phyloP scores from a whole-genome alignment of 1,140 invertebrate genomes.

The Neoseiulus cucumeris region DNA sequence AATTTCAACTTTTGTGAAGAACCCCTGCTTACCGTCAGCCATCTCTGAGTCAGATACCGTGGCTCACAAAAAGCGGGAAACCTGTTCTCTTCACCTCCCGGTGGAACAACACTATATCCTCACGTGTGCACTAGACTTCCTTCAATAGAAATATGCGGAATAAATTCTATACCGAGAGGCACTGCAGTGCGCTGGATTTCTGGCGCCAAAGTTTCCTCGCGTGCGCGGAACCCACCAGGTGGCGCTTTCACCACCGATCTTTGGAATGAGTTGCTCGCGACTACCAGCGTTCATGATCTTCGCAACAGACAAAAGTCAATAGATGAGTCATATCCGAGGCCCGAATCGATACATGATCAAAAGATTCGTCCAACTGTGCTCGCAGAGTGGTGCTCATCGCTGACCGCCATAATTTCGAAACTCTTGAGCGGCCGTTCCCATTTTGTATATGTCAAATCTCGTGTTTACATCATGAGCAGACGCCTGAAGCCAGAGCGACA shows the following conservation, averaged over 20 bases:
- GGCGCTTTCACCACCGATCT: too few species aligned
- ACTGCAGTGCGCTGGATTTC: background rate
- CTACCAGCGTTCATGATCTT: too few species aligned
- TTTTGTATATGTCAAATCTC: too few species aligned
- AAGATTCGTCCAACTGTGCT: too few species aligned
- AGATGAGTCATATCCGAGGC: background rate
- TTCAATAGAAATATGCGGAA: background rate
- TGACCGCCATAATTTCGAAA: too few species aligned
- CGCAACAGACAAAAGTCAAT: background rate
- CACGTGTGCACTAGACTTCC: background rate
- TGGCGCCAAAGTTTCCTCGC: background rate
- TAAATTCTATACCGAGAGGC: too few species aligned
- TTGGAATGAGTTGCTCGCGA: too few species aligned
- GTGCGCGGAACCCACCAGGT: slow-evolving; percentile 11
- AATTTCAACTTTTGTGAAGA: too few species aligned
- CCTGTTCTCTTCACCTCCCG: background rate
- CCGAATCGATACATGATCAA: background rate
- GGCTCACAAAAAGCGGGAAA: background rate
- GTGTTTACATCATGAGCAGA: background rate
- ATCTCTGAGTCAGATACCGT: background rate
- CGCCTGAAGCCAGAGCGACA: background rate
- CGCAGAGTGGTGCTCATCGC: too few species aligned
- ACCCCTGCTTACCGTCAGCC: slow-evolving; percentile 8
- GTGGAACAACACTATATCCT: too few species aligned
- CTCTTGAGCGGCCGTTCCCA: too few species aligned